Evolutionary conservation across 2,888 invertebrate genomes (phyloP), one percentile per base, ranked within the genome.

Genomic region (Cybosia mesomella): DNA sequence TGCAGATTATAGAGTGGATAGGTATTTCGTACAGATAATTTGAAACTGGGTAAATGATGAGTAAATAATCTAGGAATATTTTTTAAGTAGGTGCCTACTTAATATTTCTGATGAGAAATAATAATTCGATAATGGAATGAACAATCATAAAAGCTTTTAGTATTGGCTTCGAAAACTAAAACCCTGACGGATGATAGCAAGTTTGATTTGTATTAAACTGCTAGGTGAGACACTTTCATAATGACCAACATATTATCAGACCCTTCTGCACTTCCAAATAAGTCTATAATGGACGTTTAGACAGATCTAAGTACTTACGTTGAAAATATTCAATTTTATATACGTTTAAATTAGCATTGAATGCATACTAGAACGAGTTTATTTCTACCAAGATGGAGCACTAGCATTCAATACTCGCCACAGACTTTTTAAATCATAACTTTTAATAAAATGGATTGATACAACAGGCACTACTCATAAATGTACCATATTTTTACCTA

Each of bases 141-240:
- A 49, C 49, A n/a, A n/a, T n/a, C n/a, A 8, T 49, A n/a, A 49
- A 49, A 49, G n/a, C 49, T 49, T 49, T 49, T 49, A 49, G 49
- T 49, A 49, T 49, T 49, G 9, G n/a, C n/a, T 8, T 49, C 1
- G 2, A 49, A 18, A 18, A 43, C 18, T 15, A 18, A 15, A 4
- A 18, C n/a, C n/a, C 2, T n/a, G 7, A 18, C 0, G 43, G 18
- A 49, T n/a, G 5, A 49, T 8, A n/a, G 7, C n/a, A 49, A 49
- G 49, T 43, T 43, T 18, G 18, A 43, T 18, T 43, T 18, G 43
- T 43, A 43, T 43, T 18, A 18, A 43, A 43, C 7, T 7, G 18
- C 7, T 18, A 7, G 18, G 8, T 18, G 8, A 49, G n/a, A 9
- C 8, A 0, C n/a, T 7, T 49, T 49, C n/a, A 5, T 49, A 18